A percentile compares a stretch with the other conserved stretches of the same genome.
Evolutionary conservation across 2,797 vertebrate species (phyloP).

Genomic region (Propithecus perrieri): DNA sequence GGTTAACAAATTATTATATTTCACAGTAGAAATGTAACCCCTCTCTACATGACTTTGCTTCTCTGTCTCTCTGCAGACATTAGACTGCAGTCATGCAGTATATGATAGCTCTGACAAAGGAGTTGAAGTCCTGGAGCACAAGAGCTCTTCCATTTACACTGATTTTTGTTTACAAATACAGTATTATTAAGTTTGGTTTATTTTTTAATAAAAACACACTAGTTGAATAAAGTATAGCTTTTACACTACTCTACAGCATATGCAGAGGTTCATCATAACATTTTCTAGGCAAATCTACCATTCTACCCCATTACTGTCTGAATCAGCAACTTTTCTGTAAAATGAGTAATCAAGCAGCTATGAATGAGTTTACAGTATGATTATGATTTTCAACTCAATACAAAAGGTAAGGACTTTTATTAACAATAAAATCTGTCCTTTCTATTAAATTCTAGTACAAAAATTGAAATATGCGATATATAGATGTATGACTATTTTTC

Average conservation of each 20-base stretch:
- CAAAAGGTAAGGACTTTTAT: background rate
- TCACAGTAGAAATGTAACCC: background rate
- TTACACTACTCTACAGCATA: background rate
- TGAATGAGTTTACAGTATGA: background rate
- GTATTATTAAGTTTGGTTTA: background rate
- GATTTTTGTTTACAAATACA: background rate
- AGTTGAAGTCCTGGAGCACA: background rate
- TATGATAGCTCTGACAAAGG: background rate
- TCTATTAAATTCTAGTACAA: background rate
- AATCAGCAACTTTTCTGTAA: background rate
- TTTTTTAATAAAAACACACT: background rate
- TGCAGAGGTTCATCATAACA: background rate
- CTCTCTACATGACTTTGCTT: background rate
- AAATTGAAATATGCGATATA: background rate
- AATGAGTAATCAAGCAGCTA: background rate
- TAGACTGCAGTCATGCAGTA: background rate
- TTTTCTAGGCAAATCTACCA: background rate
- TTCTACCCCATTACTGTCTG: background rate
- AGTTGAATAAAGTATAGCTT: background rate
- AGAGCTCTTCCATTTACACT: background rate
- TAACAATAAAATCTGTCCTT: background rate
- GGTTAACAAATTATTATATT: background rate
- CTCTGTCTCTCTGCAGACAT: background rate
- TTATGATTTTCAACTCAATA: background rate
- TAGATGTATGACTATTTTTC: background rate